These are phyloP conservation scores for Myotis davidii DNA, from an alignment of 2,113 vertebrate species.

Conservation along the genomic window DNA sequence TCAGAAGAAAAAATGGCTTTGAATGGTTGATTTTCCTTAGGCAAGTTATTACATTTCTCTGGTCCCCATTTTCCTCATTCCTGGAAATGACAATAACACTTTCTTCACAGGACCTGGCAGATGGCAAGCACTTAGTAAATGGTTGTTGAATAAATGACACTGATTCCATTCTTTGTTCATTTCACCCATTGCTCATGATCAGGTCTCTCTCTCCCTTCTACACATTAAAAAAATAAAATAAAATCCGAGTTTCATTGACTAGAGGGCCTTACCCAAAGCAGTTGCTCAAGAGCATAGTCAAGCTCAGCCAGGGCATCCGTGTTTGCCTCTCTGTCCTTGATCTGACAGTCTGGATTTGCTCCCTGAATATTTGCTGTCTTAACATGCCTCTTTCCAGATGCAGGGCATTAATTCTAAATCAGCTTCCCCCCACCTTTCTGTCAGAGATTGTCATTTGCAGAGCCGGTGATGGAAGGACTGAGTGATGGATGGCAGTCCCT, in stretches of 20 bases:
- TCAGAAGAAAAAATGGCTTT: background rate
- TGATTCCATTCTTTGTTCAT: slow-evolving; percentile 14
- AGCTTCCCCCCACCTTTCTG: background rate
- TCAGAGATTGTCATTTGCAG: slow-evolving; percentile 55
- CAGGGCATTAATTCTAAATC: slow-evolving; percentile 48
- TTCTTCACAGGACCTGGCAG: background rate
- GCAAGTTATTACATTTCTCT: background rate
- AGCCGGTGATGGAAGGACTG: background rate
- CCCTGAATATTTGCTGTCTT: slow-evolving; percentile 45
- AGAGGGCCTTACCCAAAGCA: background rate
- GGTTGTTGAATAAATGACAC: background rate
- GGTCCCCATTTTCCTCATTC: background rate
- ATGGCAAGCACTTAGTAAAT: background rate
- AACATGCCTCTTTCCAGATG: slow-evolving; percentile 41
- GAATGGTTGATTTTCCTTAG: background rate
- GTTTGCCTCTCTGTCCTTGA: slow-evolving; percentile 16
- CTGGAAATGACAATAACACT: background rate
- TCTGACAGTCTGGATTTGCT: slow-evolving; percentile 40
- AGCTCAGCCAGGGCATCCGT: background rate
- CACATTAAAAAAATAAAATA: background rate
- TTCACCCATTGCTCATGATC: background rate
- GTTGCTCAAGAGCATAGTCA: background rate
- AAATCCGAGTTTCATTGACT: background rate
- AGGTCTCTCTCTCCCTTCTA: background rate
- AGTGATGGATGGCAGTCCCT: slow-evolving; percentile 53